Base-by-base conservation (phyloP, 2,888 invertebrate species). In the Digitonthophagus gazella region DNA sequence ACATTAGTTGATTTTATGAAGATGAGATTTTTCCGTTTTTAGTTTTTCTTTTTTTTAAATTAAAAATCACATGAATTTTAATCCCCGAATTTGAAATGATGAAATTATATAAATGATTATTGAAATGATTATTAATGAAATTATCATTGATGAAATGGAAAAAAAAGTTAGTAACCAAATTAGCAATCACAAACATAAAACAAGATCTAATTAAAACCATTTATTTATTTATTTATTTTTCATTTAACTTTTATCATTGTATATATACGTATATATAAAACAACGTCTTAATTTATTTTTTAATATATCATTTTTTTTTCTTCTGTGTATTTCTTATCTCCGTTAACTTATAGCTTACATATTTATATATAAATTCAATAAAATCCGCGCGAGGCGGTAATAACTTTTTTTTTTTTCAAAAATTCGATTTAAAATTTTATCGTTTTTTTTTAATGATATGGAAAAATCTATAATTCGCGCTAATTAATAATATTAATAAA, bases 221-320 rank as follows among this genome's bases (percentile, higher is more conserved):
- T 54, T 65, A 58, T 67, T 67, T 67, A 58, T 58, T 28, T 67
- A 58, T 66, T 57, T 22, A 22, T 67, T 67, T 58, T 19, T 67
- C 20, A 57, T 58, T 67, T 67, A 67, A 58, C 16, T 55, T 66
- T 44, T 44, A 44, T 5, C 28, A 44, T 44, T 11, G 28, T 3
- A 44, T 44, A 44, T 44, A 44, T 44, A 44, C 28, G 19, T 58
- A 67, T 67, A 67, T 67, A 67, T 67, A 67, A 67, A 67, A 67
- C 67, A 67, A 67, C 67, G 58, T 67, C 20, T 57, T 78, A 74
- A 72, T 20, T n/a, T 61, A 61, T 20, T 18, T 74, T 73, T 66
- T 71, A 68, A 69, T 70, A 72, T 71, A 69, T 67, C 69, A n/a
- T 71, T 70, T 73, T 72, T 44, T 44, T 44, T 44, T 44, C 22